Evolutionary conservation across 1,140 invertebrate genomes (phyloP).

Genomic region (Agrypnia vestita): DNA sequence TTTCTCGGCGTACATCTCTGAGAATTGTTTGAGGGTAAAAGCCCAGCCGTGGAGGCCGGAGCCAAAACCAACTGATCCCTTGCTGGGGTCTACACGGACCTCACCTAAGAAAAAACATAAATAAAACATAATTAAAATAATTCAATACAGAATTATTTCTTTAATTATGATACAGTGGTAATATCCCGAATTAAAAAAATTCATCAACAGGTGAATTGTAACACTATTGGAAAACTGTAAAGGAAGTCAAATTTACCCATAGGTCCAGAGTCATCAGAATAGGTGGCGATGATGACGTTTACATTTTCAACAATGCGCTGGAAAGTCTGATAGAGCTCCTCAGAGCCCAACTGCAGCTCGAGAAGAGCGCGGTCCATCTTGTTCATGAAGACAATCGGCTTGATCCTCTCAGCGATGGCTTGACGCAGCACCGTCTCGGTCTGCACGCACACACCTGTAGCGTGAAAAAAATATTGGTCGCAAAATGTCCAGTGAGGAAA

Average conservation of each 20-base stretch:
- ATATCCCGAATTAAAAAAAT: too few species aligned
- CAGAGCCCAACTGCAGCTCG: conserved; percentile 94
- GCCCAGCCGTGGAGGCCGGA: conserved; percentile 99
- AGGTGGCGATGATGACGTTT: conserved; percentile 99
- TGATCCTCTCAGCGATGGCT: conserved; percentile 98
- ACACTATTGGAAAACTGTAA: neutral
- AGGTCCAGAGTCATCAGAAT: conserved; percentile 96
- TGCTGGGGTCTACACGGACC: conserved; percentile 96
- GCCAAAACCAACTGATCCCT: conserved; percentile 99
- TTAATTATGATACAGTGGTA: too few species aligned
- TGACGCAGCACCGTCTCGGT: conserved; percentile 99
- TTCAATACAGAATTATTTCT: too few species aligned
- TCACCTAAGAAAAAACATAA: conserved; percentile 69
- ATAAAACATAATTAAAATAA: too few species aligned
- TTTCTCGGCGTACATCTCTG: conserved; percentile 98
- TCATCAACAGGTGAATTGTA: too few species aligned
- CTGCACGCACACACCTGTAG: conserved; percentile 98
- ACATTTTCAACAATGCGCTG: conserved; percentile 99
- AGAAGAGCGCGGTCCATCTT: conserved; percentile 99
- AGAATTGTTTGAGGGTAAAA: conserved; percentile 99
- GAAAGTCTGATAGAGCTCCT: conserved; percentile 99
- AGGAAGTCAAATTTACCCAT: conserved; percentile 79
- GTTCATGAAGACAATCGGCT: conserved; percentile 99
- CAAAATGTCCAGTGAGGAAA: neutral
- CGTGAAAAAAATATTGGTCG: neutral